phyloP scores from a whole-genome alignment of 2,888 invertebrate genomes.

The Acleris laterana region DNA sequence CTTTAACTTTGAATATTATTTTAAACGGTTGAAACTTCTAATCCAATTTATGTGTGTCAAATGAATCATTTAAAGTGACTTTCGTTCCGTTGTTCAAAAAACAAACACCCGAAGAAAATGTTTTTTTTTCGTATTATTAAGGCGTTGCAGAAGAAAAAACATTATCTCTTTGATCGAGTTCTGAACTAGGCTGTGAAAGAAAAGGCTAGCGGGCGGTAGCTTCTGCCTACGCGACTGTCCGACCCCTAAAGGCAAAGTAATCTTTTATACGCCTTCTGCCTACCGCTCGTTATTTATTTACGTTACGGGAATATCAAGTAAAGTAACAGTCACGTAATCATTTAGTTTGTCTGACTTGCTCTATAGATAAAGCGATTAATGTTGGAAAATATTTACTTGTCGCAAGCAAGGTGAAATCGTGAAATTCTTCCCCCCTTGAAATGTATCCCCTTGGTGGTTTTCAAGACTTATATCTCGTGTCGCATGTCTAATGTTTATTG shows the following conservation, averaged over 20 bases:
- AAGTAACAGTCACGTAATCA: slow-evolving; percentile 35
- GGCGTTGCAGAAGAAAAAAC: slow-evolving; percentile 14
- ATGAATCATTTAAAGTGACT: background rate
- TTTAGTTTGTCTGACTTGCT: slow-evolving; percentile 26
- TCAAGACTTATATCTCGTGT: background rate
- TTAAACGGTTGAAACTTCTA: background rate
- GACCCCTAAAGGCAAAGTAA: slow-evolving; percentile 20
- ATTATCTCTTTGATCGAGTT: slow-evolving; percentile 17
- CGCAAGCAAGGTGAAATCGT: slow-evolving; percentile 20
- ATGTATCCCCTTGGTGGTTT: background rate
- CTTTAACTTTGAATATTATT: background rate
- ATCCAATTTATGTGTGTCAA: background rate
- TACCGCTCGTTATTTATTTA: slow-evolving; percentile 33
- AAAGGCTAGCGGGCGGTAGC: slow-evolving; percentile 8
- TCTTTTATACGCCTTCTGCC: slow-evolving; percentile 15
- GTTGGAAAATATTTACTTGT: slow-evolving; percentile 14
- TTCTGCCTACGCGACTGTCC: background rate
- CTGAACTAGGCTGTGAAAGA: slow-evolving; percentile 12
- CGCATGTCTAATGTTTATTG: background rate
- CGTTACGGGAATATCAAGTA: slow-evolving; percentile 26
- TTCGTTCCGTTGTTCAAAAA: background rate
- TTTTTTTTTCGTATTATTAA: background rate
- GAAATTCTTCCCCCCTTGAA: slow-evolving; percentile 15
- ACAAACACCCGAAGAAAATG: background rate
- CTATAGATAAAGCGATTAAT: slow-evolving; percentile 27